Conservation (phyloP, 1,140 invertebrate genomes). For the Drosophila arizonae region DNA sequence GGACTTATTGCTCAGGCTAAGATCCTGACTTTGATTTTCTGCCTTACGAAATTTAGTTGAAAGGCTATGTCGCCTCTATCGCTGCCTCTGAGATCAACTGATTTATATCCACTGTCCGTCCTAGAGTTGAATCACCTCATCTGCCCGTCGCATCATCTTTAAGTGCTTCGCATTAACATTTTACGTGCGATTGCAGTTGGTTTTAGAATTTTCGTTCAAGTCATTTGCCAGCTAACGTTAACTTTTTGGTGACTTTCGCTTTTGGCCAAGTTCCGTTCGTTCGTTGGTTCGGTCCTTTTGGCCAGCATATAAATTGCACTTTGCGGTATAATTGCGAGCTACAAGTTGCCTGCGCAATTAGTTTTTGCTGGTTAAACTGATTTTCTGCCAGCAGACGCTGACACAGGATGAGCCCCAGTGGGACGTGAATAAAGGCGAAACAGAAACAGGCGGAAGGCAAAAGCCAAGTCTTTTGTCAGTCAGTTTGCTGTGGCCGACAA, state of each 20-base stretch:
- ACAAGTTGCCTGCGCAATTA: conserved; percentile 62
- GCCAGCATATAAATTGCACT: conserved; percentile 70
- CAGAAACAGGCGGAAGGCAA: conserved; percentile 30
- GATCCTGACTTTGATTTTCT: conserved; percentile 1
- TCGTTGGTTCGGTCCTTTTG: neutral
- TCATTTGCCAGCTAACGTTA: conserved; percentile 35
- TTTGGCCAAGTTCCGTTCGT: conserved; percentile 5
- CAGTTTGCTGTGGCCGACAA: conserved; percentile 41
- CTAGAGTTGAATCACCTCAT: neutral
- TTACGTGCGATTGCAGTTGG: conserved; percentile 36
- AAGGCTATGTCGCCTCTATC: neutral
- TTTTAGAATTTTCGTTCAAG: conserved; percentile 62
- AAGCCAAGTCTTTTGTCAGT: conserved; percentile 69
- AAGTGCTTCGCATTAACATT: neutral
- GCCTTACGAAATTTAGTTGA: neutral
- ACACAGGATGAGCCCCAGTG: neutral
- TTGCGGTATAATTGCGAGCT: conserved; percentile 69
- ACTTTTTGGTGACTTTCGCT: conserved; percentile 50
- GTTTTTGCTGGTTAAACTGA: conserved; percentile 75
- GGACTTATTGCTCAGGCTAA: neutral
- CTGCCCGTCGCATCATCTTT: neutral
- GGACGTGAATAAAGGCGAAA: conserved; percentile 22
- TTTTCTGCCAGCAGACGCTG: conserved; percentile 41
- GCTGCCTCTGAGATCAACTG: neutral
- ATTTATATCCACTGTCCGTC: too few species aligned